Evolutionary conservation across 2,113 vertebrate species (phyloP).

Genomic region (Monopterus albus): DNA sequence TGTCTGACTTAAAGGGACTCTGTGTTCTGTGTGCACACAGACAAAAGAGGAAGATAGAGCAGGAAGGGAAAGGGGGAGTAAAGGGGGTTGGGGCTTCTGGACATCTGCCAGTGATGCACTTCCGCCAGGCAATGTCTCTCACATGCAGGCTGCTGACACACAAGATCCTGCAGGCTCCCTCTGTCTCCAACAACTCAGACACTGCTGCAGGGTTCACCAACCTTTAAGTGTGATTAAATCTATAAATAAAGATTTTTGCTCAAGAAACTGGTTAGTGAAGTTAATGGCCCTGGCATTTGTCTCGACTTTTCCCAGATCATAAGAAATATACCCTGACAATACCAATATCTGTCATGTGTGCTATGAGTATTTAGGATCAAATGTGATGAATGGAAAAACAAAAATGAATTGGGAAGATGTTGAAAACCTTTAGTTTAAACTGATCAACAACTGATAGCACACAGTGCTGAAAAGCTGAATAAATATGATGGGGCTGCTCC

Average conservation of each 20-base stretch:
- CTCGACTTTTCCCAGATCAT: no score
- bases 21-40: slow-evolving; percentile 64
- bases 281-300: no score
- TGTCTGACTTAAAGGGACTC: slow-evolving; percentile 61
- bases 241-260: background rate
- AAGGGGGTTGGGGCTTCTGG: slow-evolving; percentile 56
- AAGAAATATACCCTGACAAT: no score
- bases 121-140: slow-evolving; percentile 73
- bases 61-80: slow-evolving; percentile 63
- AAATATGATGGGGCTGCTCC: no score
- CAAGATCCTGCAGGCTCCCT: slow-evolving; percentile 76
- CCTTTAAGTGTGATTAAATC: background rate
- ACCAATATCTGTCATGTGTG: no score
- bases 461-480: no score
- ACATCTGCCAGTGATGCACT: slow-evolving; percentile 81
- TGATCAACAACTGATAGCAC: background rate
- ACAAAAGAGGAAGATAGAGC: slow-evolving; percentile 79
- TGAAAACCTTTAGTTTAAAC: background rate
- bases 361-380: no score
- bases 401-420: background rate
- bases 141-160: slow-evolving; percentile 79
- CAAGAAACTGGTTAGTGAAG: no score
- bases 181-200: slow-evolving; percentile 68
- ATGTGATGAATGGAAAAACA: background rate
- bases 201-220: slow-evolving; percentile 52